A percentile compares a stretch with the other conserved stretches of the same genome.
Evolutionary conservation across 2,888 invertebrate genomes (phyloP).

Genomic region (Papilio protenor): DNA sequence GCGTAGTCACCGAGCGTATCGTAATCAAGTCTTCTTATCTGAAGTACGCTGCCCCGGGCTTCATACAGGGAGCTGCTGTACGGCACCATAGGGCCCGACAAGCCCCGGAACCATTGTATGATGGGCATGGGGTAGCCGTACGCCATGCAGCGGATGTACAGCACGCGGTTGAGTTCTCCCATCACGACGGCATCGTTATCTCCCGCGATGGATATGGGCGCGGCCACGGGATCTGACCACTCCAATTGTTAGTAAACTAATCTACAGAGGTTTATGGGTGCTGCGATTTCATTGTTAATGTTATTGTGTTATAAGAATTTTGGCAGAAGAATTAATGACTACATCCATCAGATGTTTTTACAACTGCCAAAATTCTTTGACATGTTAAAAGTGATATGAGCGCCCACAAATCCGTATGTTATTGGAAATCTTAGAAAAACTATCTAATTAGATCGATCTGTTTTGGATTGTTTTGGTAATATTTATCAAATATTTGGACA

Average conservation of each 20-base stretch:
- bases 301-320: neutral
- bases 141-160: constrained; percentile 90
- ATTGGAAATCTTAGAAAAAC: constrained; percentile 47
- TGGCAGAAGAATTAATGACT: constrained; percentile 23
- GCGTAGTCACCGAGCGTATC: constrained; percentile 93
- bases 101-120: constrained; percentile 94
- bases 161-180: constrained; percentile 88
- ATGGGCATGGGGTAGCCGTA: constrained; percentile 91
- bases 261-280: constrained; percentile 41
- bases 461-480: constrained; percentile 24
- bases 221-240: constrained; percentile 84
- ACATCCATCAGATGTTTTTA: neutral
- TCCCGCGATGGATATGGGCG: constrained; percentile 87
- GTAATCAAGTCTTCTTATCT: constrained; percentile 88
- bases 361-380: constrained; percentile 38
- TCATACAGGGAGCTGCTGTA: constrained; percentile 87
- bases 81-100: constrained; percentile 89
- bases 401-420: constrained; percentile 48
- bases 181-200: constrained; percentile 86
- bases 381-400: constrained; percentile 6
- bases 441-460: constrained; percentile 23
- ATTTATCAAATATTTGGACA: constrained; percentile 17
- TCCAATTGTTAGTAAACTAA: constrained; percentile 61
- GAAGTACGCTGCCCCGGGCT: constrained; percentile 89
- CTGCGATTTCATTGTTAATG: constrained; percentile 17